A percentile compares a stretch with the other conserved stretches of the same genome.
Conservation (phyloP, 2,888 invertebrate genomes). For the Diachrysia chrysitis region DNA sequence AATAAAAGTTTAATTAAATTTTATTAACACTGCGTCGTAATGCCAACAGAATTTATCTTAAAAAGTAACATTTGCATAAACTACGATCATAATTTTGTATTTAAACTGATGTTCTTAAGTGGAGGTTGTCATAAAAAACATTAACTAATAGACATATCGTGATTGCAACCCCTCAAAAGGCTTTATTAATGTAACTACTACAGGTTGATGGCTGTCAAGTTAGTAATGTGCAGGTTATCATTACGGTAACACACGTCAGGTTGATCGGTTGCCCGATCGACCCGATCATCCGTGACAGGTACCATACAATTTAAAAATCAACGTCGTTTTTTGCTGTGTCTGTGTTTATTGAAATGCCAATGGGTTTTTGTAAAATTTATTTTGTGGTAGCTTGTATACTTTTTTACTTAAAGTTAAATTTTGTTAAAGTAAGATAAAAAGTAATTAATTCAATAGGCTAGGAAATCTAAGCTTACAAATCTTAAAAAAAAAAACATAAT, state of each 20-base stretch:
- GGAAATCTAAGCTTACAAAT: not conserved
- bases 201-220: slow-evolving; percentile 54
- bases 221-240: slow-evolving; percentile 48
- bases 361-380: not conserved
- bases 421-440: not conserved
- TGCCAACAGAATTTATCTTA: too few relatives aligned
- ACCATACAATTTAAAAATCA: slow-evolving; percentile 32
- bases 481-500: not conserved
- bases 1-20: too few relatives aligned
- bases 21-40: too few relatives aligned
- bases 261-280: slow-evolving; percentile 35
- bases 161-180: slow-evolving; percentile 31
- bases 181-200: slow-evolving; percentile 44
- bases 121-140: not conserved
- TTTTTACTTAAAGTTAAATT: not conserved
- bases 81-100: not conserved
- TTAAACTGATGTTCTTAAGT: not conserved
- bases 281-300: slow-evolving; percentile 28
- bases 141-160: slow-evolving; percentile 10
- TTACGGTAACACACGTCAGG: slow-evolving; percentile 42
- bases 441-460: not conserved
- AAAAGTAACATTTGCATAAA: too few relatives aligned
- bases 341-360: slow-evolving; percentile 10
- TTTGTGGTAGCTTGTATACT: not conserved
- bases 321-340: not conserved